Conservation (phyloP, 1,140 invertebrate genomes). For the Triops cancriformis region DNA sequence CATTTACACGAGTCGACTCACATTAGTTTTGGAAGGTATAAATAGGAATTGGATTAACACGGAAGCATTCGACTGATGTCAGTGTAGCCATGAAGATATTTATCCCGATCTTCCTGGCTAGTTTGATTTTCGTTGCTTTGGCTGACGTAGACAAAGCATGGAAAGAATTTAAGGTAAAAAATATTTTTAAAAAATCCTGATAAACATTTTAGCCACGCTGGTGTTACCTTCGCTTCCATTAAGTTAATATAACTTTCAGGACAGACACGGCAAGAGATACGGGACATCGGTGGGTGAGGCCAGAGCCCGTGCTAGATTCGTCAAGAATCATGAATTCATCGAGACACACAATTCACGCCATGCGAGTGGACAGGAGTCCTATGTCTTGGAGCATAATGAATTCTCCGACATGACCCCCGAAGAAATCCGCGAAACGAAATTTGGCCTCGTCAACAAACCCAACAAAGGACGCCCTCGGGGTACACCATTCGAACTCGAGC, state of each 20-base stretch:
- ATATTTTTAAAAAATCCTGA: neutral
- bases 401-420: neutral
- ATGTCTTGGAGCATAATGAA: slow-evolving; percentile 8
- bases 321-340: neutral
- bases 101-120: neutral
- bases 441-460: neutral
- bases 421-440: neutral
- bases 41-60: too few relatives aligned
- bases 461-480: neutral
- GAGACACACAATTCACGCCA: slow-evolving; percentile 13
- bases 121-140: neutral
- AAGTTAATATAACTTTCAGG: slow-evolving; percentile 28
- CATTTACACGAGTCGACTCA: too few relatives aligned
- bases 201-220: too few relatives aligned
- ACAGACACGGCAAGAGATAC: slow-evolving; percentile 34
- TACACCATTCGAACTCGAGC: neutral
- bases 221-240: neutral
- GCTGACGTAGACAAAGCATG: neutral
- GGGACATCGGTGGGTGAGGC: neutral
- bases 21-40: too few relatives aligned
- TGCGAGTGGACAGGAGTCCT: neutral
- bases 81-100: neutral
- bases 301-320: slow-evolving; percentile 10
- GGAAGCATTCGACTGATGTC: too few relatives aligned
- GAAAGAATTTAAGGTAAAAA: neutral